Base-by-base conservation (phyloP, 2,888 invertebrate genomes). In the Pimpla rufipes region DNA sequence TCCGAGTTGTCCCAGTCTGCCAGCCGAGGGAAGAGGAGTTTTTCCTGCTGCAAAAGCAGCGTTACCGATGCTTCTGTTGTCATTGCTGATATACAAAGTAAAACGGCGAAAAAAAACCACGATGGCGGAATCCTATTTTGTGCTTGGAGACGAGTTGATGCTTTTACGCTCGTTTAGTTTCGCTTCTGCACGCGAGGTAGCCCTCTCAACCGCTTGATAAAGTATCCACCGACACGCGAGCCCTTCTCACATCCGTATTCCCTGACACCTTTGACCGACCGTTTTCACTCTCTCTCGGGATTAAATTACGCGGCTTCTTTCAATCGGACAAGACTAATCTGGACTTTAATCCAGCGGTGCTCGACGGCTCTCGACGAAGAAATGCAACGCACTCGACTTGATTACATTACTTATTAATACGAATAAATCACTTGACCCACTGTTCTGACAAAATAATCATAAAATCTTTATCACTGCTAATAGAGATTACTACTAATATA, bases 101-200 rank as follows among this genome's bases (percentile, higher is more conserved):
- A 47, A 78, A 37, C 8, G 23, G 29, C 0, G 29, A 55, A 52
- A 87, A 90, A 85, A 86, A 85, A 83, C 5, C 29, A 29, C 40
- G 42, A 29, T 47, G 29, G 45, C 16, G 45, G 55, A 71, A 67
- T 59, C 29, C 13, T 23, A 67, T 68, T 23, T 59, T 57, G 35
- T 35, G 57, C 57, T 23, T 13, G 29, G 57, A 29, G 0, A 40
- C 45, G 16, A 45, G 11, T 11, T 11, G 18, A 71, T 50, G 52
- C 42, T 29, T 23, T 18, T 16, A 50, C 13, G 18, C 40, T 55
- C 55, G 52, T 66, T 64, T 66, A 57, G 50, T 18, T 42, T 70
- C 29, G 42, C 10, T 35, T 11, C 55, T 45, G 42, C 75, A 75
- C 62, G 80, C 75, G n/a, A 75, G 29, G 10, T 18, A 40, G 62